phyloP scores from a whole-genome alignment of 2,888 invertebrate genomes.

The Chorisops tibialis region DNA sequence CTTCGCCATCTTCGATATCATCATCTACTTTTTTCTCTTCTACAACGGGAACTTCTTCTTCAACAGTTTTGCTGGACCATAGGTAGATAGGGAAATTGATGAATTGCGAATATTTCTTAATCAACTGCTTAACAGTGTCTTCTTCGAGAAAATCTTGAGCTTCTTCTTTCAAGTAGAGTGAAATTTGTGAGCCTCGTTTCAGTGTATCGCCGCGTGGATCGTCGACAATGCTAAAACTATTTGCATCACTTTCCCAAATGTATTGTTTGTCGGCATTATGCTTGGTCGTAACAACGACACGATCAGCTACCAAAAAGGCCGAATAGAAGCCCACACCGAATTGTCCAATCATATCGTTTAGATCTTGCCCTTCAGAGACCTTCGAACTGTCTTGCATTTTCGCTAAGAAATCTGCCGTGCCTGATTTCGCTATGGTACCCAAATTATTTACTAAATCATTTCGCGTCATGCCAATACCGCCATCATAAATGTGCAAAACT shows the following conservation, averaged over 20 bases:
- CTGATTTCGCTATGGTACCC: slow-evolving; percentile 97
- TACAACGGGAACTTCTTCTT: slow-evolving; percentile 67
- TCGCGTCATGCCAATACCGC: slow-evolving; percentile 97
- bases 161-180: slow-evolving; percentile 91
- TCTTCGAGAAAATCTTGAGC: slow-evolving; percentile 93
- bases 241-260: slow-evolving; percentile 97
- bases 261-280: slow-evolving; percentile 91
- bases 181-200: slow-evolving; percentile 83
- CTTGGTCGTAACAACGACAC: slow-evolving; percentile 93
- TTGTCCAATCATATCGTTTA: slow-evolving; percentile 98
- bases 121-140: slow-evolving; percentile 82
- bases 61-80: slow-evolving; percentile 78
- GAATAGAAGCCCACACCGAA: slow-evolving; percentile 99
- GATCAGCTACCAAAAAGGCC: slow-evolving; percentile 94
- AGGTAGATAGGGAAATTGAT: slow-evolving; percentile 98
- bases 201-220: slow-evolving; percentile 94
- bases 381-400: slow-evolving; percentile 71
- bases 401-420: slow-evolving; percentile 91
- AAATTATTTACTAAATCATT: slow-evolving; percentile 91
- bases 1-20: slow-evolving; percentile 53
- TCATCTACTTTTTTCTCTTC: slow-evolving; percentile 60
- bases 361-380: slow-evolving; percentile 62
- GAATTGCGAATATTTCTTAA: slow-evolving; percentile 98
- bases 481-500: slow-evolving; percentile 90
- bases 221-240: slow-evolving; percentile 80